phyloP scores from a whole-genome alignment of 2,888 invertebrate species.

The Autographa pulchrina region DNA sequence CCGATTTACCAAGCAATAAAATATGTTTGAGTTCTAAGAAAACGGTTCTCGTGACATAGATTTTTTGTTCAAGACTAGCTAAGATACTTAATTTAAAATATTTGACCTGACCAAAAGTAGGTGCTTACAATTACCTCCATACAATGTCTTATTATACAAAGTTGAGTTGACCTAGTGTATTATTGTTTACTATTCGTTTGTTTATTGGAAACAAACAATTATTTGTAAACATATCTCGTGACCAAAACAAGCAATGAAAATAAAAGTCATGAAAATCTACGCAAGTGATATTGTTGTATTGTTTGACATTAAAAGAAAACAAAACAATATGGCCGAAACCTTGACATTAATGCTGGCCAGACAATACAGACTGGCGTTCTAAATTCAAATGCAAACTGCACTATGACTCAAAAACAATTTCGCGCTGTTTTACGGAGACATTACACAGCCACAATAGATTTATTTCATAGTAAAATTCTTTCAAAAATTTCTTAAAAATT shows the following conservation, averaged over 20 bases:
- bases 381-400: conserved; percentile 5
- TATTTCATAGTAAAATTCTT: too few relatives aligned
- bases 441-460: too few relatives aligned
- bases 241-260: conserved; percentile 1
- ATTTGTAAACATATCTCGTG: not conserved
- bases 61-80: not conserved
- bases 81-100: not conserved
- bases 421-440: not conserved
- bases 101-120: not conserved
- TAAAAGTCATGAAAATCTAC: not conserved
- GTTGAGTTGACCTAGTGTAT: not conserved
- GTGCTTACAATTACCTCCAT: too few relatives aligned
- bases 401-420: not conserved
- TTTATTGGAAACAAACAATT: not conserved
- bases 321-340: conserved; percentile 2
- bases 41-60: not conserved
- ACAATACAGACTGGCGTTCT: conserved; percentile 6
- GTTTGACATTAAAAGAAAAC: conserved; percentile 2
- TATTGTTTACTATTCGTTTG: not conserved
- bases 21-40: not conserved
- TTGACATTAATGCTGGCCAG: conserved; percentile 5
- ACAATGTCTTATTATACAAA: not conserved
- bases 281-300: conserved; percentile 3
- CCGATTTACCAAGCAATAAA: not conserved
- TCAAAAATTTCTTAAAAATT: too few relatives aligned